Base-by-base conservation (phyloP, 2,113 vertebrate genomes). In the Caracal caracal region DNA sequence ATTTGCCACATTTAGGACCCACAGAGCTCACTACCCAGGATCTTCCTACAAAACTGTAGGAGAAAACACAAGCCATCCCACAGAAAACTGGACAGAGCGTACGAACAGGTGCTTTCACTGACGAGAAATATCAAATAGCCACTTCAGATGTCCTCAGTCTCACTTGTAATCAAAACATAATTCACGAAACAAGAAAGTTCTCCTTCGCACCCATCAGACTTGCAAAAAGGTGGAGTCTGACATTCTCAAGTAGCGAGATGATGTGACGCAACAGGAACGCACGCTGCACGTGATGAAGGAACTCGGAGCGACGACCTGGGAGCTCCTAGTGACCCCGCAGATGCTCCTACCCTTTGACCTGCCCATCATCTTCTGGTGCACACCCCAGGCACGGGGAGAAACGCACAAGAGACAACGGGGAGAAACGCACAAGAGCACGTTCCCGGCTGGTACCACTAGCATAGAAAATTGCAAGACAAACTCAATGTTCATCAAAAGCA, bases 391-490 rank as follows among this genome's bases (percentile, higher is more conserved):
- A 66, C 30, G 47, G 28, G 20, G 66, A 35, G 16, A 65, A 70
- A 35, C 1, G 6, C 5, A 51, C 22, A 26, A 2, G 13, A 30
- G 26, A 37, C 7, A 4, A 28, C 20, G 49, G 66, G n/a, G n/a
- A n/a, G n/a, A n/a, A n/a, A n/a, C n/a, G n/a, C n/a, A n/a, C 68
- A 82, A 49, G n/a, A 68, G 56, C 37, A 84, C 10, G 8, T 12
- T n/a, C 61, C 0, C 2, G 1, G 8, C 17, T 2, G 9, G 40
- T 59, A 26, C 3, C 0, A 15, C 16, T 10, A 0, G 8, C 8
- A 40, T 1, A 35, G 3, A 35, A 65, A 75, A 37, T 13, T 22
- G 2, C 9, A 35, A 65, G 63, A 75, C 53, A 70, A 66, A 43
- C 35, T 9, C 6, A 40, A 26, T 26, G 56, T 13, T 66, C 88